These are phyloP conservation scores for Myrmophylax atrothorax DNA, from an alignment of 2,113 vertebrate species.

Conservation along the genomic window DNA sequence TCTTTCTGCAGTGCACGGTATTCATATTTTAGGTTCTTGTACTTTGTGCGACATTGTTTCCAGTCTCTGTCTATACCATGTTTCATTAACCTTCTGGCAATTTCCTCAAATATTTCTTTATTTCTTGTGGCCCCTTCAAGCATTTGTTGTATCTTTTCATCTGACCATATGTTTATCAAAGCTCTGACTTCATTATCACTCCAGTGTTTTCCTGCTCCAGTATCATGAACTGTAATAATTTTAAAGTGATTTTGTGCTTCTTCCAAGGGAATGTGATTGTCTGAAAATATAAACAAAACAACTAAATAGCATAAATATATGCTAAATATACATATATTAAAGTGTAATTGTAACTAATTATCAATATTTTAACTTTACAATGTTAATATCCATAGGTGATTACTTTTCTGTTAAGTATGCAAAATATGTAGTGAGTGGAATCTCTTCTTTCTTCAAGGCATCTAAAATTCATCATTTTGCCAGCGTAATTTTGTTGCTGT, in stretches of 20 bases:
- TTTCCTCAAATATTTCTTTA: conserved; percentile 89
- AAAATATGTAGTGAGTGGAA: neutral
- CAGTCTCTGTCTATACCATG: conserved; percentile 87
- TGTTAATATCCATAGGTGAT: neutral
- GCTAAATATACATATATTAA: neutral
- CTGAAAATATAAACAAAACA: conserved; percentile 43
- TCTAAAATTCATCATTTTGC: neutral
- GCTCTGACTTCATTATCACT: conserved; percentile 87
- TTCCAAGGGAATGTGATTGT: conserved; percentile 53
- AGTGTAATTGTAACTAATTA: neutral
- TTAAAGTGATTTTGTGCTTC: conserved; percentile 76
- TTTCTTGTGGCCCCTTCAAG: conserved; percentile 87
- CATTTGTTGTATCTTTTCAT: conserved; percentile 83
- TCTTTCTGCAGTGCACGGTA: conserved; percentile 85
- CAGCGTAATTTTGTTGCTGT: neutral
- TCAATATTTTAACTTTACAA: neutral
- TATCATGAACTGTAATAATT: conserved; percentile 80
- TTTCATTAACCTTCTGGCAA: conserved; percentile 81
- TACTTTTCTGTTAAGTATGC: neutral
- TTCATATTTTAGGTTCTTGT: conserved; percentile 91
- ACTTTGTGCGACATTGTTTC: conserved; percentile 89
- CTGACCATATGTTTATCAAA: conserved; percentile 83
- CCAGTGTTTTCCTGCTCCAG: conserved; percentile 83
- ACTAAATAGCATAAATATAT: neutral
- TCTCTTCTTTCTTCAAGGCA: neutral